Conservation (phyloP, 2,113 vertebrate genomes). For the Erythrolamprus reginae region DNA sequence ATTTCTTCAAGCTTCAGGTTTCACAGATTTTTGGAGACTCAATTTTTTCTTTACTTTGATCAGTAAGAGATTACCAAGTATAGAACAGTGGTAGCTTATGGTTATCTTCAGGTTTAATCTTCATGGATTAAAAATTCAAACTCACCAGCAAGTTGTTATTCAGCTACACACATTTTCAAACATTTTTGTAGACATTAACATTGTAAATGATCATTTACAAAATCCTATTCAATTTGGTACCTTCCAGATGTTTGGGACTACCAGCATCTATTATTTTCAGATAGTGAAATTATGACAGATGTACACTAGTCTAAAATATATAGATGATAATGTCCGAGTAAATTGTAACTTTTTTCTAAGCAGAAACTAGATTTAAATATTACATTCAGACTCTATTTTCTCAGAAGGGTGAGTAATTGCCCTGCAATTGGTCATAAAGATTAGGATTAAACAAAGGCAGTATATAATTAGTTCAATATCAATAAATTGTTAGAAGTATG, state of each 20-base stretch:
- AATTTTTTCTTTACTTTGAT: background rate
- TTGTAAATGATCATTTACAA: background rate
- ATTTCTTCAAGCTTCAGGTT: background rate
- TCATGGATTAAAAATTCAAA: constrained; percentile 38
- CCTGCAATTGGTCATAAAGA: no score
- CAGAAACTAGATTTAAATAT: constrained; percentile 8
- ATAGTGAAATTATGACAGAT: background rate
- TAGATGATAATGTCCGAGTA: background rate
- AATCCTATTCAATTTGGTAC: background rate
- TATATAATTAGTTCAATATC: no score
- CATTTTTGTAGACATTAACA: background rate
- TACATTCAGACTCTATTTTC: background rate
- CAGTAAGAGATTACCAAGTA: background rate
- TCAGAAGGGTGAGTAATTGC: constrained; percentile 32
- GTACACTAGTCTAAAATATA: background rate
- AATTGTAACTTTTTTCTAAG: constrained; percentile 6
- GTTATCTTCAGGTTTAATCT: background rate
- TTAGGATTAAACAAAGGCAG: no score
- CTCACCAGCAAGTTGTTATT: constrained; percentile 40
- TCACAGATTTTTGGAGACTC: background rate
- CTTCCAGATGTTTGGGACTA: background rate
- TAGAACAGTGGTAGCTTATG: background rate
- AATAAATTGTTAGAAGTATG: no score
- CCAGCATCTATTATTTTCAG: background rate
- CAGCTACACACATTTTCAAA: constrained; percentile 36